Evolutionary conservation across 2,113 vertebrate species (phyloP), one percentile per base, ranked within the genome.

Genomic region (Archocentrus centrarchus): DNA sequence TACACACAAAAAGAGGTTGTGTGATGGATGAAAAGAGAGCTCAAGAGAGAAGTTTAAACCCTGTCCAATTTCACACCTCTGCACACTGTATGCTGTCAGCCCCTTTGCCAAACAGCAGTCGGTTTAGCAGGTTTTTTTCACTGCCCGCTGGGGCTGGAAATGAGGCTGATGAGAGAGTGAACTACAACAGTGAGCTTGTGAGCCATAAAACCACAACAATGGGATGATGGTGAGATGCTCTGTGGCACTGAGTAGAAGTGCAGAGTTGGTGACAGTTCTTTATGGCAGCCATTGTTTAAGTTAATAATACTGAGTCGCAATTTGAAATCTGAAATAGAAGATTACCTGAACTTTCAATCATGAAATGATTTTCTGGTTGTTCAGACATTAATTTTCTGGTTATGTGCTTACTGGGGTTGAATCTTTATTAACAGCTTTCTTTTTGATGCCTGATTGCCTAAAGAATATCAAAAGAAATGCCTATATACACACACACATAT

Each of bases 61-160:
- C 75, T 35, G 88, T 88, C 75, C 80, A 92, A 91, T 91, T 91
- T 90, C 89, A 92, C 89, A 91, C 84, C 80, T 78, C 83, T 79
- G 77, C 83, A 79, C 85, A 68, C 75, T 81, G 79, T 24, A 35
- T 41, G 61, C 79, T 53, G 80, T 83, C 73, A 32, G 83, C 77
- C 63, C 59, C 75, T 14, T 57, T 80, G 27, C 64, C 64, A 27
- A 53, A 22, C 84, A 79, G 84, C 75, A 39, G 79, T 55, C 30
- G 1, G 44, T 82, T 87, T 85, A 64, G 78, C 78, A 5, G 30
- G 18, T 30, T 77, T 70, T 87, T 64, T 66, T 76, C 24, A 3
- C 47, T 73, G 75, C 85, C 83, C 30, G 70, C 85, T 82, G 87
- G 47, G 80, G 68, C 87, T 86, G 83, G 76, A 82, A 84, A 86